A percentile compares a stretch with the other conserved stretches of the same genome.
phyloP scores from a whole-genome alignment of 2,888 invertebrate species.

The Xiphydria camelus region DNA sequence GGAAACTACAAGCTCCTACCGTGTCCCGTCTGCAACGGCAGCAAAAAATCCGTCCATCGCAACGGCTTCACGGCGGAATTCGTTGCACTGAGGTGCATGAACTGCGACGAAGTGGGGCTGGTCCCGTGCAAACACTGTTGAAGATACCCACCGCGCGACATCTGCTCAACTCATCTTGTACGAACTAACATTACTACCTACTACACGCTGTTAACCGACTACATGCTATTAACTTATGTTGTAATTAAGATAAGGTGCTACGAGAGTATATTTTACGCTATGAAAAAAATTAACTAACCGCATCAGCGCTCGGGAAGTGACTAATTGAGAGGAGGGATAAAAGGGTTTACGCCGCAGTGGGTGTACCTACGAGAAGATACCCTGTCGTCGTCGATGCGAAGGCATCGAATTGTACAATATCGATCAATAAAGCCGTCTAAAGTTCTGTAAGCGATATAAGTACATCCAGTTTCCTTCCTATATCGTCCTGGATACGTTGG shows the following conservation, averaged over 20 bases:
- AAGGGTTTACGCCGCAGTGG: slow-evolving; percentile 10
- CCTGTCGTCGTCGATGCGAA: background rate
- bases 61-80: slow-evolving; percentile 95
- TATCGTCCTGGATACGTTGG: too few species aligned
- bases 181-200: background rate
- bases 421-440: slow-evolving; percentile 31
- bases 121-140: slow-evolving; percentile 86
- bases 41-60: slow-evolving; percentile 92
- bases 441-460: slow-evolving; percentile 24
- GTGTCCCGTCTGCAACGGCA: slow-evolving; percentile 91
- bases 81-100: slow-evolving; percentile 91
- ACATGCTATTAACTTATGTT: slow-evolving; percentile 21
- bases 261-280: slow-evolving; percentile 23
- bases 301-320: slow-evolving; percentile 11
- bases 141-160: slow-evolving; percentile 25
- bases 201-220: background rate
- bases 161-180: slow-evolving; percentile 13
- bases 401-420: slow-evolving; percentile 30
- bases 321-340: slow-evolving; percentile 6
- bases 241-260: slow-evolving; percentile 40
- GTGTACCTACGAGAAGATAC: slow-evolving; percentile 3
- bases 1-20: slow-evolving; percentile 91
- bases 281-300: slow-evolving; percentile 6
- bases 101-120: slow-evolving; percentile 93
- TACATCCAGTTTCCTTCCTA: too few species aligned